Base-by-base conservation (phyloP, 2,113 vertebrate genomes). In the Maccullochella peelii region DNA sequence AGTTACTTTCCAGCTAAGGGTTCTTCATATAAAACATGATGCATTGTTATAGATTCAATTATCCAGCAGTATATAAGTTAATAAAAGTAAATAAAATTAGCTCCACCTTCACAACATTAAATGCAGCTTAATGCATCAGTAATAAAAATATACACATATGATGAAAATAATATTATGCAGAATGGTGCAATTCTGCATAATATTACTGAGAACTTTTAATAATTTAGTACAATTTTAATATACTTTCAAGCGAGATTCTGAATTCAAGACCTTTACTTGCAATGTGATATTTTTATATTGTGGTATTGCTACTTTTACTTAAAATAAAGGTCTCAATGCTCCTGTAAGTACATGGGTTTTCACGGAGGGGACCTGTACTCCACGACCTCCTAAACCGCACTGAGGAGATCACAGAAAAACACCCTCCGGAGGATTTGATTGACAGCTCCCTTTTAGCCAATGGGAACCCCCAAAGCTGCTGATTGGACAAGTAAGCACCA, bases 381-480 rank as follows among this genome's bases (percentile, higher is more conserved):
- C 68, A 69, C 61, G 7, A 75, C 58, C 69, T 79, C 82, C 63
- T 3, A 16, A 50, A 65, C 16, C 4, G 2, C 70, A 86, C 80
- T 94, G 85, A 76, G 27, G 21, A 57, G 8, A 30, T 36, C 42
- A 8, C 27, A 77, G 55, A 49, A 76, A 80, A 75, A 59, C 8
- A 40, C 20, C 55, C 78, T 36, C 2, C 8, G 30, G 44, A 76
- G 47, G 49, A 30, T 88, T 86, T 94, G 94, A 95, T 79, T 94
- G 94, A 91, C 94, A 89, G 77, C 67, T 67, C 21, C 0, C 1
- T 59, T 62, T 59, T 52, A 89, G 68, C 94, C 94, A 95, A 96
- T 95, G 49, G 89, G 63, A 79, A 76, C 63, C 0, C 16, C n/a
- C 25, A 27, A 36, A 33, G 65, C 59, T 69, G 52, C 57, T 78